Evolutionary conservation across 2,888 invertebrate genomes (phyloP), one percentile per base, ranked within the genome.

Genomic region (Tipula confusa): DNA sequence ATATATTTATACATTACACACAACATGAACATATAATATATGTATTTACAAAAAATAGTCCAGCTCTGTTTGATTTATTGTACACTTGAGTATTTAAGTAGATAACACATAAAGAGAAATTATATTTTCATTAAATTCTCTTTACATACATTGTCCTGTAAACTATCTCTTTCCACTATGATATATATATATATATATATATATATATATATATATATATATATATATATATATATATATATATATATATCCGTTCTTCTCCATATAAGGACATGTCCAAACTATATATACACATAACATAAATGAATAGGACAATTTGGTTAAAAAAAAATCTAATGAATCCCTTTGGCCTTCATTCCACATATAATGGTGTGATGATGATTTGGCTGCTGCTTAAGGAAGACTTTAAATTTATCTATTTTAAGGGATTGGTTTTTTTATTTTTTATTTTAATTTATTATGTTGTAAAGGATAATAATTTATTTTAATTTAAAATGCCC

Each of bases 51-150:
- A 64, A 18, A 64, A 64, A 64, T 1, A 64, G 64, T 64, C 24
- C 64, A 9, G 24, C 64, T 24, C 64, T 64, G 64, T 64, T 64
- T 64, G 64, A 64, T 64, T 64, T 64, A 64, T 64, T 64, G 64
- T 64, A 64, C 64, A 64, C 64, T 64, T 64, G 64, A 64, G 64
- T 64, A 64, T 64, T 64, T 64, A 64, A 64, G 64, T 64, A 18
- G 24, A 24, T 24, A 64, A 24, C 48, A 64, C 43, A 43, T 15
- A 43, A 2, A 64, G 2, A 18, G 9, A 18, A 64, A 64, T 64
- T 24, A 24, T 64, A 64, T 24, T 64, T 64, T 64, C 64, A 64
- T 24, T 64, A 64, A 64, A 24, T 64, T 64, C 11, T 64, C 24
- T 64, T 64, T 64, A 24, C 18, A 64, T 18, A 24, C 64, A 64